Conservation (phyloP, 1,140 invertebrate genomes). For the Cotesia typhae region DNA sequence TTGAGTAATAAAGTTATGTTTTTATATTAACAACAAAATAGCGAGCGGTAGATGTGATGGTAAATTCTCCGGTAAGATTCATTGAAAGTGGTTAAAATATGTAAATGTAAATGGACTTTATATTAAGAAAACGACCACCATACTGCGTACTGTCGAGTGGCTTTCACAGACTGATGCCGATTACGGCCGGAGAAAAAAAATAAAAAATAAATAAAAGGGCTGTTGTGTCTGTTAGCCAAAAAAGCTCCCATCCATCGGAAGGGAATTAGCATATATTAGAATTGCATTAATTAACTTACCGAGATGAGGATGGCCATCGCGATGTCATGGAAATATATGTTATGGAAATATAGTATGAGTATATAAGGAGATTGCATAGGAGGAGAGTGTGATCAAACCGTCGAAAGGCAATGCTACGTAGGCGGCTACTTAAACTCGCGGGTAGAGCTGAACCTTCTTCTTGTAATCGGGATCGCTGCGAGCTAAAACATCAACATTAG, state of each 20-base stretch:
- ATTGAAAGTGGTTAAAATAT: too few relatives aligned
- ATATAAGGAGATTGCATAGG: conserved; percentile 3
- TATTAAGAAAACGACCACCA: too few relatives aligned
- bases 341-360: conserved; percentile 19
- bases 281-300: conserved; percentile 45
- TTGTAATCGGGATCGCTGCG: neutral
- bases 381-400: conserved; percentile 4
- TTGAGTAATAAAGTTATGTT: too few relatives aligned
- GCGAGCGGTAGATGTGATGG: too few relatives aligned
- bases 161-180: too few relatives aligned
- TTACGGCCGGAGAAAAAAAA: conserved; percentile 6
- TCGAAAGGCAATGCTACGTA: neutral
- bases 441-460: neutral
- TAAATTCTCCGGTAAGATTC: too few relatives aligned
- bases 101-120: neutral
- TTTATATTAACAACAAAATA: too few relatives aligned
- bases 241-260: conserved; percentile 8
- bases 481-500: conserved; percentile 5
- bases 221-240: conserved; percentile 5
- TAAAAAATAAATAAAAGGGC: neutral
- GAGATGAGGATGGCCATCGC: too few relatives aligned
- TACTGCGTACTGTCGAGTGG: too few relatives aligned
- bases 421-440: conserved; percentile 19
- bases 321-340: too few relatives aligned
- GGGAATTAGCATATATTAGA: conserved; percentile 45